Percentiles rank a stretch among this genome's conserved stretches.
phyloP scores from a whole-genome alignment of 2,797 vertebrate species.

The Pampus argenteus region DNA sequence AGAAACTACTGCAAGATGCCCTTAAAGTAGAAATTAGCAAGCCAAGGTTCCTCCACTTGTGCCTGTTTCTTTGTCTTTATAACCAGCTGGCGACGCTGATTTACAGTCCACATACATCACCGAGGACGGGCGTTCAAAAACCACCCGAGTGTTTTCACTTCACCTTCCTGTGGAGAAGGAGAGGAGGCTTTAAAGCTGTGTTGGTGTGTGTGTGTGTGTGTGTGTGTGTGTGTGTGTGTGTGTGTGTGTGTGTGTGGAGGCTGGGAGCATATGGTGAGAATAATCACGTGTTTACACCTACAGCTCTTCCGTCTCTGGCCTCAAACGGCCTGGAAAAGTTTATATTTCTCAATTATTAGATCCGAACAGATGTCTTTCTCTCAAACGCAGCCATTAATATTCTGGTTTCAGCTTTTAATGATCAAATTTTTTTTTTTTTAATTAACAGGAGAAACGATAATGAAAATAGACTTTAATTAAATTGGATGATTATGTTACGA shows the following conservation, averaged over 20 bases:
- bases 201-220: background rate
- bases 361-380: background rate
- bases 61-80: background rate
- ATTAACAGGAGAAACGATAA: too few species aligned
- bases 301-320: background rate
- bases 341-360: background rate
- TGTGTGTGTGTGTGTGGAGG: constrained; percentile 3
- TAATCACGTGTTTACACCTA: background rate
- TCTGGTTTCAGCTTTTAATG: background rate
- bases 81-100: constrained; percentile 18
- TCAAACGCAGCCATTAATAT: background rate
- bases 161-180: background rate
- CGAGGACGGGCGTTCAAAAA: constrained; percentile 4
- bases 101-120: constrained; percentile 25
- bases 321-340: background rate
- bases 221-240: background rate
- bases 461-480: too few species aligned
- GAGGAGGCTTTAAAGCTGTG: constrained; percentile 5
- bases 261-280: constrained; percentile 13
- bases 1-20: constrained; percentile 21
- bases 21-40: constrained; percentile 33
- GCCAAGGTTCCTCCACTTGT: background rate
- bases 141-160: background rate
- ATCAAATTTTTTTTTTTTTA: too few species aligned
- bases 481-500: too few species aligned